A percentile compares a stretch with the other conserved stretches of the same genome.
Conservation (phyloP, 2,113 vertebrate species). For the Hystrix cristata region DNA sequence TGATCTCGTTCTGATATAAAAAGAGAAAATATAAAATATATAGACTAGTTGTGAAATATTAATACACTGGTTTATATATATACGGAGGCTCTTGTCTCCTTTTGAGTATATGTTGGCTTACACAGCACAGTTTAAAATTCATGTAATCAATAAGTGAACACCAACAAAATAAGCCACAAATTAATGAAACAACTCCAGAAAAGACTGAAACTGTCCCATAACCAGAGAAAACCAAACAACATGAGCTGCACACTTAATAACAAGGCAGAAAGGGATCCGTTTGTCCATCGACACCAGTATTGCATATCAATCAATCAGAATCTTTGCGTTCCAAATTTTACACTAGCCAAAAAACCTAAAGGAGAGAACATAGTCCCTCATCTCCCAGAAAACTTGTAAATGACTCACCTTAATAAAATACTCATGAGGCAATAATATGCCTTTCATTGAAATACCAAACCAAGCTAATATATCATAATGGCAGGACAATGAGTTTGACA, state of each 20-base stretch:
- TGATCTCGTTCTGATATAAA: neutral
- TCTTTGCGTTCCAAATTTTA: neutral
- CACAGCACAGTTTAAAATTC: neutral
- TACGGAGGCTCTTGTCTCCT: neutral
- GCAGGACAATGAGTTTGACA: neutral
- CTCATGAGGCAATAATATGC: neutral
- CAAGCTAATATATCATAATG: neutral
- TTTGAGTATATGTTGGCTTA: neutral
- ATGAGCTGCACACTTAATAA: neutral
- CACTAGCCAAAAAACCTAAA: neutral
- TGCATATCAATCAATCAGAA: neutral
- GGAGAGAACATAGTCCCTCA: neutral
- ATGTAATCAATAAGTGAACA: neutral
- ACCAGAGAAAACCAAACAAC: neutral
- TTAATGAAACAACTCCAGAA: slow-evolving; percentile 41
- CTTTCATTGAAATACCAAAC: slow-evolving; percentile 48
- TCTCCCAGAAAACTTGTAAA: neutral
- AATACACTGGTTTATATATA: neutral
- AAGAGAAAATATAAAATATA: neutral
- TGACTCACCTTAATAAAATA: neutral
- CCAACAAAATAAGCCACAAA: neutral
- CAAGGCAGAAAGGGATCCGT: neutral
- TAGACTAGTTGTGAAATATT: neutral
- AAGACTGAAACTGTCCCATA: neutral
- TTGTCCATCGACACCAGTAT: neutral